Evolutionary conservation across 2,797 vertebrate species (phyloP).

Genomic region (Chaetophractus vellerosus): DNA sequence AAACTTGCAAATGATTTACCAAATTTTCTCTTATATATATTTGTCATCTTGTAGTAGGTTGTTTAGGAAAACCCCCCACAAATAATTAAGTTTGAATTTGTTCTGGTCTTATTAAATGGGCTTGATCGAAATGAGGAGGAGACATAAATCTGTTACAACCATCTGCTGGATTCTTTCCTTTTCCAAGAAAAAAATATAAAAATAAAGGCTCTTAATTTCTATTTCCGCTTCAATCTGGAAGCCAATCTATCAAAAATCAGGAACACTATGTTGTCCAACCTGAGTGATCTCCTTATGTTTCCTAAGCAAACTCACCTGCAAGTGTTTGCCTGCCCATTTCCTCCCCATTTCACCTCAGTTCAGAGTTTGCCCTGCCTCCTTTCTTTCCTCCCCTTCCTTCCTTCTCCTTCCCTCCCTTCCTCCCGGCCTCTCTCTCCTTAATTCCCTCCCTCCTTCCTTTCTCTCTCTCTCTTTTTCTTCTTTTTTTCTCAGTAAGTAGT

Average conservation of each 20-base stretch:
- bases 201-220: slow-evolving; percentile 27
- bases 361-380: neutral
- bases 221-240: neutral
- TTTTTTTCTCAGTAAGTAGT: neutral
- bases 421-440: neutral
- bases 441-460: too few relatives aligned
- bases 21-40: slow-evolving; percentile 40
- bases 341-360: neutral
- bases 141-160: slow-evolving; percentile 14
- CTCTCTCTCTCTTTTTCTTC: neutral
- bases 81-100: slow-evolving; percentile 46
- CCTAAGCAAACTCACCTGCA: neutral
- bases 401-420: neutral
- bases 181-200: neutral
- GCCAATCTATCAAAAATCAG: slow-evolving; percentile 25
- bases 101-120: slow-evolving; percentile 47
- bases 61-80: neutral
- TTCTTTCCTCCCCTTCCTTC: neutral
- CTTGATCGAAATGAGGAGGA: slow-evolving; percentile 56
- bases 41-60: slow-evolving; percentile 31
- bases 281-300: neutral
- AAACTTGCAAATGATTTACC: slow-evolving; percentile 38
- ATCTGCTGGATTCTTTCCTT: slow-evolving; percentile 12
- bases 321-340: neutral
- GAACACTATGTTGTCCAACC: neutral